Evolutionary conservation across 2,113 vertebrate species (phyloP).

Genomic region (Emydocephalus ijimae): DNA sequence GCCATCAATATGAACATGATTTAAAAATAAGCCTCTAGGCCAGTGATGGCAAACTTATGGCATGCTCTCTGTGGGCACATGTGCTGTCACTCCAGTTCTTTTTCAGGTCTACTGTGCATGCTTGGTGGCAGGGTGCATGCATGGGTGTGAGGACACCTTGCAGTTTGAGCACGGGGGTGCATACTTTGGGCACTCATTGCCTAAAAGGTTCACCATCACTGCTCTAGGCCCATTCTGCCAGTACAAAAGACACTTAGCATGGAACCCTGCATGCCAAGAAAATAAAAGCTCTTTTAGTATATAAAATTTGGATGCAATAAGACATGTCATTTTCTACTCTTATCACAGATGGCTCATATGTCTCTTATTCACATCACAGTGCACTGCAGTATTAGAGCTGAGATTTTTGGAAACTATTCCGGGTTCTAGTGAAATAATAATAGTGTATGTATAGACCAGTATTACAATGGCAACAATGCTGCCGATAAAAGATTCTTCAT

Average conservation of each 20-base stretch:
- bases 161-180: no score
- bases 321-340: neutral
- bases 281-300: conserved; percentile 13
- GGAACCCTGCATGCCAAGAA: conserved; percentile 2
- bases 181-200: no score
- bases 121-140: no score
- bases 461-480: conserved; percentile 42
- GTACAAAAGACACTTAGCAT: no score
- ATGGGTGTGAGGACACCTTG: no score
- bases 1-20: neutral
- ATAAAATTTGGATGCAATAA: conserved; percentile 23
- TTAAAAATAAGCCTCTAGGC: neutral
- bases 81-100: no score
- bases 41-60: no score
- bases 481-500: conserved; percentile 36
- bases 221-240: no score
- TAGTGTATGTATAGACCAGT: conserved; percentile 36
- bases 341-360: conserved; percentile 28
- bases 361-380: conserved; percentile 32
- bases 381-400: conserved; percentile 15
- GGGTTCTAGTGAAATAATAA: conserved; percentile 32
- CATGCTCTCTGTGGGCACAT: no score
- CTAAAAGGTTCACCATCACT: no score
- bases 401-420: conserved; percentile 23
- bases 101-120: no score